Evolutionary conservation across 2,888 invertebrate species (phyloP), one percentile per base, ranked within the genome.

Genomic region (Athalia circularis): DNA sequence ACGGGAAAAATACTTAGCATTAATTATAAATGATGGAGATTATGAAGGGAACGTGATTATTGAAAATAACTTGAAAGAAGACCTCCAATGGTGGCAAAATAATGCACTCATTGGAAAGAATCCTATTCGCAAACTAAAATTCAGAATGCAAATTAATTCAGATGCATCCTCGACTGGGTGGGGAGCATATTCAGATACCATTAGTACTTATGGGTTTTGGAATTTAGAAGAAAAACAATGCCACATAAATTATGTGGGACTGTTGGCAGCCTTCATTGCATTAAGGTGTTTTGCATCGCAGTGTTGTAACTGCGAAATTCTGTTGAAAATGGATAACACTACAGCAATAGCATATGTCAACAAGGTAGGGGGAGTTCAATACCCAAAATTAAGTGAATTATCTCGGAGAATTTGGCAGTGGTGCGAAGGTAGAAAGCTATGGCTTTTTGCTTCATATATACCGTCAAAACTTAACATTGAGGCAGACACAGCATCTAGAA

Each of bases 401-500:
- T 77, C 84, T 0, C 64, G 78, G 54, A 59, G 81, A n/a, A 82
- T 83, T 67, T 84, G 82, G 81, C 70, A 81, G 43, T 84, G 80
- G 81, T 82, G 80, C n/a, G 81, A 83, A 62, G 5, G 5, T 7
- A 81, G 80, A 65, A 75, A 75, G 9, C 79, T 83, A 45, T 80
- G 80, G 80, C 57, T 84, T 9, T 77, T 80, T 2, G 84, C 84
- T 3, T 80, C 83, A 1, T 84, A 83, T 65, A 81, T 81, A 47
- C 11, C 72, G 6, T 84, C 84, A 4, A 45, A 5, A n/a, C 79
- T 81, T 3, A 84, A 84, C 70, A 15, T 52, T 0, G 77, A 82
- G 65, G 86, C 85, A 0, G 86, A 86, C 77, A 15, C 54, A 15
- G 81, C 81, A 47, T 86, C 86, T 0, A 79, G 85, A 7, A 80